Percentiles rank a stretch among this genome's conserved stretches.
Evolutionary conservation across 2,797 vertebrate species (phyloP).

Genomic region (Tolypeutes matacus): DNA sequence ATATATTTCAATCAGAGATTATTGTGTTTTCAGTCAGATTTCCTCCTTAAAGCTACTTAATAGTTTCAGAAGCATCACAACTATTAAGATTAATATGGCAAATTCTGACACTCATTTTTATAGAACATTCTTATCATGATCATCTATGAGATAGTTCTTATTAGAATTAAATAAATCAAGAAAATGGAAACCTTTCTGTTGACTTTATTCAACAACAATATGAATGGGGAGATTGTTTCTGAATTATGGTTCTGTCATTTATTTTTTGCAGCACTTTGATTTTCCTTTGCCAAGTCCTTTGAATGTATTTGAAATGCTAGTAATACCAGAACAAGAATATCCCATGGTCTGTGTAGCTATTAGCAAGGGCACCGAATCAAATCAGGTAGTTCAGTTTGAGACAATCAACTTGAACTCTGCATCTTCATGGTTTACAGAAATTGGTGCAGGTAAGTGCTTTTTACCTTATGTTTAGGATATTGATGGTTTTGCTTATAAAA

Average conservation of each 20-base stretch:
- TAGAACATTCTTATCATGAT: background rate
- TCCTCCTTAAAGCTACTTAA: slow-evolving; percentile 46
- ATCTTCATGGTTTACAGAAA: slow-evolving; percentile 99
- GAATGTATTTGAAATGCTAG: slow-evolving; percentile 99
- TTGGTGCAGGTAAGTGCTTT: slow-evolving; percentile 92
- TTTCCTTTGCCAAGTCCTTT: slow-evolving; percentile 97
- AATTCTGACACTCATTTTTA: slow-evolving; percentile 15
- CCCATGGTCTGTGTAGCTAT: slow-evolving; percentile 98
- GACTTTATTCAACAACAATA: background rate
- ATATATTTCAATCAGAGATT: background rate
- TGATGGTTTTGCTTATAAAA: slow-evolving; percentile 38
- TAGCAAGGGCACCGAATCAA: slow-evolving; percentile 92
- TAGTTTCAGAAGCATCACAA: slow-evolving; percentile 44
- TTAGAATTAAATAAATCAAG: slow-evolving; percentile 23
- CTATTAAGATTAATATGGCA: slow-evolving; percentile 15
- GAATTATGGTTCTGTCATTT: background rate
- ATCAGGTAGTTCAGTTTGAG: slow-evolving; percentile 97
- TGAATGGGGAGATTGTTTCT: background rate
- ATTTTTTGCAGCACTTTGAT: slow-evolving; percentile 95
- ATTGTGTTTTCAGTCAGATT: slow-evolving; percentile 37
- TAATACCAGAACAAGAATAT: slow-evolving; percentile 98
- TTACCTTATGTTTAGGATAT: slow-evolving; percentile 16
- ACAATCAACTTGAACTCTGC: slow-evolving; percentile 99
- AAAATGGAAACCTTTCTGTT: slow-evolving; percentile 47
- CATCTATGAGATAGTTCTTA: slow-evolving; percentile 19